These are phyloP conservation scores for Euzophera pinguis DNA, from an alignment of 2,888 invertebrate species.

Conservation along the genomic window DNA sequence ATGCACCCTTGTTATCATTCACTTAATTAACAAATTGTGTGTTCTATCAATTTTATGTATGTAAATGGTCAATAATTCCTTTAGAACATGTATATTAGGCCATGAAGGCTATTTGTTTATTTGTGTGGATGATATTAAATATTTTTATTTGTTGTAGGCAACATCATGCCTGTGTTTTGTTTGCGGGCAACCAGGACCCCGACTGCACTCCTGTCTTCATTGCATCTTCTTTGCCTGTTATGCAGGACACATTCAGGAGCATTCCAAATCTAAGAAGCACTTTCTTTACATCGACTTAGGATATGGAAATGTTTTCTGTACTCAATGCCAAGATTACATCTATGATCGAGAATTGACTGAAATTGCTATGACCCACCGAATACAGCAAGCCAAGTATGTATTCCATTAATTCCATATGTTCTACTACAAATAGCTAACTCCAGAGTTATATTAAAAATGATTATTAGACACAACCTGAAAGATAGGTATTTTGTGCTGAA, in stretches of 20 bases:
- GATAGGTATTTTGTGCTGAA: too few relatives aligned
- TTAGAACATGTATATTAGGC: too few relatives aligned
- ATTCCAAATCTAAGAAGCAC: constrained; percentile 90
- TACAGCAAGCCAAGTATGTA: constrained; percentile 78
- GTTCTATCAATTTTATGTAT: too few relatives aligned
- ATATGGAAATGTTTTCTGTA: constrained; percentile 94
- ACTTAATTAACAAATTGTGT: too few relatives aligned
- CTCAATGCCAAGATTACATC: constrained; percentile 94
- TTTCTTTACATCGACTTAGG: constrained; percentile 91
- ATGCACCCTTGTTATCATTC: too few relatives aligned
- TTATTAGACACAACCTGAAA: too few relatives aligned
- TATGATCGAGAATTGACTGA: constrained; percentile 87
- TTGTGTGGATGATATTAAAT: background rate
- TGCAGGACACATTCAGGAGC: constrained; percentile 91
- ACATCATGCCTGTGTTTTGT: constrained; percentile 89
- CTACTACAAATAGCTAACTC: background rate
- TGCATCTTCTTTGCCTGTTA: constrained; percentile 97
- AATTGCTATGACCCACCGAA: constrained; percentile 73
- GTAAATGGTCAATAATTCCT: too few relatives aligned
- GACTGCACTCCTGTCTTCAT: constrained; percentile 91
- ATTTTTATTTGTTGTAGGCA: constrained; percentile 77
- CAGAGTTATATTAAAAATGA: too few relatives aligned
- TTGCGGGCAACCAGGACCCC: constrained; percentile 88
- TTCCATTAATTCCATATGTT: background rate
- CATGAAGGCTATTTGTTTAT: background rate